These are phyloP conservation scores for Aelia acuminata DNA, from an alignment of 2,888 invertebrate genomes.

Conservation along the genomic window DNA sequence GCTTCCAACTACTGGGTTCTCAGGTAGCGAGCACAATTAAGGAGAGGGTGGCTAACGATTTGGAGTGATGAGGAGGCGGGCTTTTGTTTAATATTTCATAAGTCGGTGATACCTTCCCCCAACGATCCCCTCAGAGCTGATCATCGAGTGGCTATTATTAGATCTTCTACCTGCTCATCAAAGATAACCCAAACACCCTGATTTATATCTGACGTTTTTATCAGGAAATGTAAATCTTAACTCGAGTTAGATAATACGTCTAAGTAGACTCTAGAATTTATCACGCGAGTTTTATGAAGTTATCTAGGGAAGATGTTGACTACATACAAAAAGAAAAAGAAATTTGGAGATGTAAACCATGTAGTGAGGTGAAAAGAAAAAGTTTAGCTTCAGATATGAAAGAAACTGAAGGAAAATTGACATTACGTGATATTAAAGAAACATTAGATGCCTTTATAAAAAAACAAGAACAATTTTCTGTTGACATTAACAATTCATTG, in stretches of 20 bases:
- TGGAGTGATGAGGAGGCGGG: not conserved
- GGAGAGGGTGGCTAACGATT: not conserved
- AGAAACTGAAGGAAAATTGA: too few species aligned
- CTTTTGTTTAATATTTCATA: slow-evolving; percentile 33
- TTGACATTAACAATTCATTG: too few species aligned
- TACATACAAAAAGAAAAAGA: too few species aligned
- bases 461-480: too few species aligned
- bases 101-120: not conserved
- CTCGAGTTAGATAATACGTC: not conserved
- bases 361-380: too few species aligned
- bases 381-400: too few species aligned
- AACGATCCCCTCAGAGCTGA: not conserved
- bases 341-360: too few species aligned
- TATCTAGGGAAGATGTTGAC: too few species aligned
- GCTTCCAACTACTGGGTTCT: not conserved
- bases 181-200: not conserved
- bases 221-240: not conserved
- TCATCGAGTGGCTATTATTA: not conserved
- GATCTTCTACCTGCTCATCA: not conserved
- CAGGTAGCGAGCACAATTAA: slow-evolving; percentile 24
- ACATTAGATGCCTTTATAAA: too few species aligned
- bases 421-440: too few species aligned
- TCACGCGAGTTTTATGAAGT: not conserved
- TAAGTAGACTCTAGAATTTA: not conserved
- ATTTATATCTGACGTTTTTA: not conserved